Percentiles rank a stretch among this genome's conserved stretches.
Conservation (phyloP, 2,888 invertebrate species). For the Pachycephus smyrnensis region DNA sequence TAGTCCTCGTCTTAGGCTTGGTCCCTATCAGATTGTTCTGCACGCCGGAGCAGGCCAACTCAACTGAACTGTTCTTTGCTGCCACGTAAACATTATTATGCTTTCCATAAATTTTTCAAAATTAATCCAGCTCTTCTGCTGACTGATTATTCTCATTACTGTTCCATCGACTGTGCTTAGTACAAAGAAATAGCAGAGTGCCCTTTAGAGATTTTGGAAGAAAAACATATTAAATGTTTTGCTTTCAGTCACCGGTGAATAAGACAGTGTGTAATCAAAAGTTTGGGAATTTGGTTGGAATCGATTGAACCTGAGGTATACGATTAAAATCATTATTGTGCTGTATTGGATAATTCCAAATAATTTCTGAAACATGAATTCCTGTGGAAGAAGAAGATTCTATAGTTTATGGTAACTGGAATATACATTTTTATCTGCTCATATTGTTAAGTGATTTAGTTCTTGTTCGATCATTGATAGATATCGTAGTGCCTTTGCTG, state of each 20-base stretch:
- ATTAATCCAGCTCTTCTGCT: constrained; percentile 4
- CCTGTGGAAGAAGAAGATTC: not conserved
- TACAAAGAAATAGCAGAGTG: constrained; percentile 30
- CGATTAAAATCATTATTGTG: not conserved
- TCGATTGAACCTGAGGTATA: not conserved
- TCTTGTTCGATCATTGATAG: not conserved
- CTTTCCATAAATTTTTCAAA: constrained; percentile 43
- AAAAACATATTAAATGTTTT: not conserved
- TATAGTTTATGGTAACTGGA: not conserved
- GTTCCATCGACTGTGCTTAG: constrained; percentile 11
- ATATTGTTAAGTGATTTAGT: not conserved
- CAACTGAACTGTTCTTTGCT: constrained; percentile 53
- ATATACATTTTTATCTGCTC: not conserved
- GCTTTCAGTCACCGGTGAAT: not conserved
- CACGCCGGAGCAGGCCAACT: constrained; percentile 51
- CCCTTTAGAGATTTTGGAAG: not conserved
- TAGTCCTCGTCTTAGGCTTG: constrained; percentile 56
- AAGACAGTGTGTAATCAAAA: not conserved
- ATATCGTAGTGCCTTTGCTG: not conserved
- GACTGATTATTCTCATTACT: constrained; percentile 15
- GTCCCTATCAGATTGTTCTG: constrained; percentile 54
- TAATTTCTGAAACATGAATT: not conserved
- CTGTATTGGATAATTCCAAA: not conserved
- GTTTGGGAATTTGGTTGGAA: not conserved
- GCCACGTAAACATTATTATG: constrained; percentile 55